Base-by-base conservation (phyloP, 2,113 vertebrate genomes). In the Caretta caretta region DNA sequence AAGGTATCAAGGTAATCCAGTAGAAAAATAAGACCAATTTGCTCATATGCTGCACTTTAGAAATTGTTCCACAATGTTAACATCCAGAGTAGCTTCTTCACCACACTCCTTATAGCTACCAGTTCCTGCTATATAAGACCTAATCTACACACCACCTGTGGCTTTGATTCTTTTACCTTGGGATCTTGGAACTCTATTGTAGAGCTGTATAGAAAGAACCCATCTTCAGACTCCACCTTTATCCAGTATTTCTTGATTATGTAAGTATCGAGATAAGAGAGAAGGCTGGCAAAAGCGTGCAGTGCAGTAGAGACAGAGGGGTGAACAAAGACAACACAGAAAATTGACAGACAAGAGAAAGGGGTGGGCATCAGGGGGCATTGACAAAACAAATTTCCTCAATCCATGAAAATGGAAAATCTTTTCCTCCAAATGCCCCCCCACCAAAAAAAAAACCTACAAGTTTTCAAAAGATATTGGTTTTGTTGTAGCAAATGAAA, bases 371-470 rank as follows among this genome's bases (percentile, higher is more conserved):
- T 57, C 25, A 78, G 83, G 79, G 50, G 6, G 7, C n/a, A 7
- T 57, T 82, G 9, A n/a, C 75, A 25, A 17, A 49, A 24, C 25
- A 4, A 50, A 0, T 31, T 80, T 90, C 79, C 24, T 91, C 17
- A 53, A 3, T 59, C 57, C 57, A 59, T 49, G 22, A 62, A n/a
- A 4, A 65, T 1, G 72, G 25, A 25, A 25, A 9, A 1, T 27
- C 62, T 88, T 93, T 80, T 38, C 8, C 6, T 46, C 2, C 7
- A 80, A 83, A 42, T 42, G 42, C 5, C 42, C 42, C 48, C 48
- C 48, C 48, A 42, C 38, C 38, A n/a, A 14, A n/a, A 25, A 5
- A 1, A 5, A 22, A 38, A 81, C 4, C 24, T 2, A 1, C 2
- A 78, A 57, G 29, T 51, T 59, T 80, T 54, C 62, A 35, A 65